Evolutionary conservation across 2,888 invertebrate genomes (phyloP).

Genomic region (Hirtodrosophila confusa): DNA sequence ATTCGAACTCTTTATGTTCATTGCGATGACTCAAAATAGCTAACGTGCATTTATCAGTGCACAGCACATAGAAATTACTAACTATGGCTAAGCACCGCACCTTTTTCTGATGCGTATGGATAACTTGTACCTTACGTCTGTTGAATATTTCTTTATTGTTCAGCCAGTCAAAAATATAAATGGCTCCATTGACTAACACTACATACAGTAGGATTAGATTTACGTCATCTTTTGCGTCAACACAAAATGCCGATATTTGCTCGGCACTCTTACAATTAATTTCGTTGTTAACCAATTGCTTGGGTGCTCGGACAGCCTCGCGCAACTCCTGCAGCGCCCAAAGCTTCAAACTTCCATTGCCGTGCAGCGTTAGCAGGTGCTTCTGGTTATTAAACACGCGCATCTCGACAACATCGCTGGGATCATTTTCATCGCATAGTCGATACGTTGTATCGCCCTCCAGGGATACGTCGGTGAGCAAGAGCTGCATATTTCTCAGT

Average conservation of each 20-base stretch:
- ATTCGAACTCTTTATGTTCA: slow-evolving; percentile 43
- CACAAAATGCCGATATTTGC: slow-evolving; percentile 53
- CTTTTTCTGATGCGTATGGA: slow-evolving; percentile 52
- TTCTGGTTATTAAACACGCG: slow-evolving; percentile 73
- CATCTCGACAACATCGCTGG: slow-evolving; percentile 66
- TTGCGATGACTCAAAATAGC: slow-evolving; percentile 72
- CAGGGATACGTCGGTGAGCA: slow-evolving; percentile 80
- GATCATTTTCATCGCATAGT: slow-evolving; percentile 57
- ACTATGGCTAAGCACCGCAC: slow-evolving; percentile 74
- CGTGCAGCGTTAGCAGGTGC: slow-evolving; percentile 80
- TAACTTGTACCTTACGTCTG: slow-evolving; percentile 47
- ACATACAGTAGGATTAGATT: slow-evolving; percentile 68
- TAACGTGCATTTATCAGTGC: slow-evolving; percentile 64
- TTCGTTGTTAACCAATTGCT: slow-evolving; percentile 49
- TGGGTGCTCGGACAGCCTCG: slow-evolving; percentile 17
- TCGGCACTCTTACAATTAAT: slow-evolving; percentile 43
- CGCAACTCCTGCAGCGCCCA: slow-evolving; percentile 70
- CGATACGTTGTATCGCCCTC: slow-evolving; percentile 74
- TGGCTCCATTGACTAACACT: slow-evolving; percentile 75
- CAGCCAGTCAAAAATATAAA: slow-evolving; percentile 78
- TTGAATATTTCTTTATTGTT: slow-evolving; percentile 59
- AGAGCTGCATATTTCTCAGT: slow-evolving; percentile 70
- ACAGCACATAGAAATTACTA: slow-evolving; percentile 74
- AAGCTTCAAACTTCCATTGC: slow-evolving; percentile 78
- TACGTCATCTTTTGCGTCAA: slow-evolving; percentile 50